Conservation (phyloP, 2,888 invertebrate genomes). For the Altica lythri region DNA sequence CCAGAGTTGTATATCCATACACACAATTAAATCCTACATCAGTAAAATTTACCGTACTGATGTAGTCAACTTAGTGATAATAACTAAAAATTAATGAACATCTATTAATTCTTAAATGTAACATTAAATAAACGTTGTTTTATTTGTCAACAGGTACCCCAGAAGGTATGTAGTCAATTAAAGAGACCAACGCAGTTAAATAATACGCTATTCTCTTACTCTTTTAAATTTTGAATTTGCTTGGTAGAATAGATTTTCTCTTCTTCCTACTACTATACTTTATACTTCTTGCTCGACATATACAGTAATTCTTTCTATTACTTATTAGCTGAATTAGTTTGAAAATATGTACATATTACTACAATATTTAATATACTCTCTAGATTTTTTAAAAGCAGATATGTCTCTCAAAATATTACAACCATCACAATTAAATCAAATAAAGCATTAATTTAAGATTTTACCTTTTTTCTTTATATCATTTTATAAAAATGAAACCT, state of each 20-base stretch:
- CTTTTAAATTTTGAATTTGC: slow-evolving; percentile 27
- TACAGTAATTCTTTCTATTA: background rate
- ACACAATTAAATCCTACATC: too few relatives aligned
- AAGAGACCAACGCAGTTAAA: slow-evolving; percentile 37
- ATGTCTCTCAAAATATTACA: too few relatives aligned
- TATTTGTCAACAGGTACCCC: slow-evolving; percentile 56
- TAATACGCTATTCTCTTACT: slow-evolving; percentile 36
- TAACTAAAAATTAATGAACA: too few relatives aligned
- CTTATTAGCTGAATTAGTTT: slow-evolving; percentile 7
- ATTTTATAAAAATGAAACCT: too few relatives aligned
- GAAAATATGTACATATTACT: slow-evolving; percentile 5
- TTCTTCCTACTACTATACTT: slow-evolving; percentile 9
- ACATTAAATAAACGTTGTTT: slow-evolving; percentile 38
- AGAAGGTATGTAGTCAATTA: slow-evolving; percentile 55
- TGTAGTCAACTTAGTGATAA: too few relatives aligned
- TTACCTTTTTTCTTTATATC: too few relatives aligned
- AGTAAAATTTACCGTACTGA: too few relatives aligned
- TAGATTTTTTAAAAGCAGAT: too few relatives aligned
- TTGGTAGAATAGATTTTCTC: slow-evolving; percentile 34
- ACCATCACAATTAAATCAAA: too few relatives aligned
- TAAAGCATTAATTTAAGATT: too few relatives aligned
- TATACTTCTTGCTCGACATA: slow-evolving; percentile 16
- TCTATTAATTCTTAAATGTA: background rate
- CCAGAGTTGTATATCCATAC: too few relatives aligned
- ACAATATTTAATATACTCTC: too few relatives aligned